phyloP scores from a whole-genome alignment of 2,797 vertebrate species.

The Meriones psammophilus region DNA sequence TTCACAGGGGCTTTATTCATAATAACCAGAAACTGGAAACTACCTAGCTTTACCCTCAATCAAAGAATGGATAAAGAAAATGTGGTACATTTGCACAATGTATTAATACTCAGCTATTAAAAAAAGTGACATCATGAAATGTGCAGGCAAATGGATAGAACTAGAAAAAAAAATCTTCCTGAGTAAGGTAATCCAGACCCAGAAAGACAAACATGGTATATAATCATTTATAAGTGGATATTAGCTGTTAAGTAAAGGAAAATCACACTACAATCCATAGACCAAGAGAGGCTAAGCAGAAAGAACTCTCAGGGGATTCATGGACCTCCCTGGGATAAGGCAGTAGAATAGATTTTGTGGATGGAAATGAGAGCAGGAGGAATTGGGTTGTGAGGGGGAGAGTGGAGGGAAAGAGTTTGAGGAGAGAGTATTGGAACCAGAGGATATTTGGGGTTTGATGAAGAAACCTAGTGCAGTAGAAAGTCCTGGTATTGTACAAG shows the following conservation, averaged over 20 bases:
- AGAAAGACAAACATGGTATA: background rate
- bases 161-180: background rate
- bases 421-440: background rate
- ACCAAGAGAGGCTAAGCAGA: background rate
- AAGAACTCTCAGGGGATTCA: rapidly evolving
- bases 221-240: background rate
- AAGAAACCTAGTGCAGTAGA: too few relatives aligned
- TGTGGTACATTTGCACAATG: background rate
- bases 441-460: background rate
- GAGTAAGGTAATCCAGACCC: background rate
- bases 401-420: background rate
- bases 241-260: background rate
- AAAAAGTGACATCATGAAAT: background rate
- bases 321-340: background rate
- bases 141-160: background rate
- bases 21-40: background rate
- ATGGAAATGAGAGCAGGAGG: background rate
- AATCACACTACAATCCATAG: background rate
- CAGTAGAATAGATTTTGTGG: background rate
- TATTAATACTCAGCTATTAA: background rate
- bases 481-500: background rate
- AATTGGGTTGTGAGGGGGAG: background rate
- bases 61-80: background rate
- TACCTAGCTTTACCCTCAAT: background rate
- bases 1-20: background rate